Conservation (phyloP, 2,113 vertebrate genomes). For the Phylloscopus trochilus region DNA sequence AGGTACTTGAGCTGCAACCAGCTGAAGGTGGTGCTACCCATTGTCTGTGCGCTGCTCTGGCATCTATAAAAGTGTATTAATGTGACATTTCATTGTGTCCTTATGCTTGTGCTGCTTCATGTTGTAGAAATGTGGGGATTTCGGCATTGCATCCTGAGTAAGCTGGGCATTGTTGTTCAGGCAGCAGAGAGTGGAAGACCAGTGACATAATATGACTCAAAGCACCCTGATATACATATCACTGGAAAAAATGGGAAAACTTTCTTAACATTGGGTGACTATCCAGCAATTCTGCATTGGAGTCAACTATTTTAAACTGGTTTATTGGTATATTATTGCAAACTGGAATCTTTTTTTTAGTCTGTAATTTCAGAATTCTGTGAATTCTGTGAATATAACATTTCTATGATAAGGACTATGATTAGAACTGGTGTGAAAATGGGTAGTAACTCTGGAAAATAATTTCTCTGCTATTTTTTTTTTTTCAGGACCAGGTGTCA, state of each 20-base stretch:
- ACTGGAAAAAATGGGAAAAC: background rate
- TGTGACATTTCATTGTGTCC: background rate
- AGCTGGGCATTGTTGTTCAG: background rate
- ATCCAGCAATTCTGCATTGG: background rate
- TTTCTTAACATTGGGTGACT: accelerated
- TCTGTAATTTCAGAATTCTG: background rate
- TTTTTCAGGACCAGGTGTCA: constrained; percentile 86
- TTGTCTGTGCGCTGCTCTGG: accelerated
- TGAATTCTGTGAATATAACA: background rate
- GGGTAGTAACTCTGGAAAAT: background rate
- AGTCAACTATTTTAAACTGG: background rate
- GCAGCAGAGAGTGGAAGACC: background rate
- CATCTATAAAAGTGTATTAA: background rate
- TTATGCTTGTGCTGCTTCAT: background rate
- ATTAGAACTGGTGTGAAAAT: background rate
- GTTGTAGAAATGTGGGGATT: background rate
- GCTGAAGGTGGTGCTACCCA: background rate
- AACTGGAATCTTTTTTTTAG: background rate
- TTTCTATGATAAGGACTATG: background rate
- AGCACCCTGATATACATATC: background rate
- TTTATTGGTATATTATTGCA: background rate
- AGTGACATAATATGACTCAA: background rate
- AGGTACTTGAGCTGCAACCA: background rate
- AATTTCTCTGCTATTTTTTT: background rate
- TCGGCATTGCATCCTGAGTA: background rate